Conservation (phyloP, 1,140 invertebrate genomes). For the Spodoptera litura region DNA sequence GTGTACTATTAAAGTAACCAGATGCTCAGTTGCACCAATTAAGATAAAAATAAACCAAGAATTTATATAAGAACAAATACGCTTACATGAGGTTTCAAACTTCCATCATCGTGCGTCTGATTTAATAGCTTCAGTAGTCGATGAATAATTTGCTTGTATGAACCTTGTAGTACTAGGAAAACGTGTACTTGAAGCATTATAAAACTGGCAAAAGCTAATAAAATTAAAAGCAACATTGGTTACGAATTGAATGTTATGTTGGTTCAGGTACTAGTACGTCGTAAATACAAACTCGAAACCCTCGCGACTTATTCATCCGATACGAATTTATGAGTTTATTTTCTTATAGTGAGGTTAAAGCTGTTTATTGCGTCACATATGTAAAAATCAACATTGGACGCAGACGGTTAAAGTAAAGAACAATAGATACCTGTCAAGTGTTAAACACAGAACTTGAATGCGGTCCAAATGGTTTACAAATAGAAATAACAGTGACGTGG, state of each 20-base stretch:
- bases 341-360: constrained; percentile 33
- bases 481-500: constrained; percentile 23
- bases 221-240: constrained; percentile 43
- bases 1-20: constrained; percentile 25
- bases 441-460: constrained; percentile 39
- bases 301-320: constrained; percentile 12
- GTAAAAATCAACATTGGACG: constrained; percentile 27
- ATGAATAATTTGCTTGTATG: constrained; percentile 7
- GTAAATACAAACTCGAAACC: constrained; percentile 27
- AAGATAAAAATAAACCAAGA: constrained; percentile 16
- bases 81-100: background rate
- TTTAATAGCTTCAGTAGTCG: constrained; percentile 3
- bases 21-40: constrained; percentile 28
- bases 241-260: constrained; percentile 37
- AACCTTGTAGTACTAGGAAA: constrained; percentile 25
- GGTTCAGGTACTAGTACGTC: constrained; percentile 21
- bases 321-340: constrained; percentile 31
- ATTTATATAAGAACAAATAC: background rate
- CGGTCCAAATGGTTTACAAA: constrained; percentile 35
- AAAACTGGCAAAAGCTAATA: constrained; percentile 42
- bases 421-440: constrained; percentile 37
- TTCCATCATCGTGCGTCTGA: background rate
- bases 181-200: constrained; percentile 40
- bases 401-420: constrained; percentile 2
- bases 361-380: constrained; percentile 16